Percentiles rank a stretch among this genome's conserved stretches.
These are phyloP conservation scores for Hystrix brachyura DNA, from an alignment of 2,113 vertebrate species.

Conservation along the genomic window DNA sequence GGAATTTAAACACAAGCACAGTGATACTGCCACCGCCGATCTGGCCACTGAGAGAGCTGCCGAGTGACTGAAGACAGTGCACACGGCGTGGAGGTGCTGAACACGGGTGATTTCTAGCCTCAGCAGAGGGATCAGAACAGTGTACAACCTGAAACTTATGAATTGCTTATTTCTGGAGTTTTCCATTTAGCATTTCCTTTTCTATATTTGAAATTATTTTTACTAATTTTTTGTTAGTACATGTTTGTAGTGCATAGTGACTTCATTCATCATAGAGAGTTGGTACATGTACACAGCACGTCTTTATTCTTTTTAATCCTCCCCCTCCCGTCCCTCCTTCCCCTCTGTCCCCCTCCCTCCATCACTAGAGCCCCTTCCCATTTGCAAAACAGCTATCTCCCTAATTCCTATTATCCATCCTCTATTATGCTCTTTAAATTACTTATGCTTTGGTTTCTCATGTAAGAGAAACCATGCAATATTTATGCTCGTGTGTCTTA, in stretches of 20 bases:
- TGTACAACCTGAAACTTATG: background rate
- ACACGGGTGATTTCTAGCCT: background rate
- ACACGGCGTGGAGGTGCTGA: background rate
- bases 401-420: background rate
- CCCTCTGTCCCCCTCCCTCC: background rate
- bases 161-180: background rate
- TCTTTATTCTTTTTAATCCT: background rate
- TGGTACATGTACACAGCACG: background rate
- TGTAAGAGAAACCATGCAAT: background rate
- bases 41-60: background rate
- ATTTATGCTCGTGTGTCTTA: background rate
- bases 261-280: background rate
- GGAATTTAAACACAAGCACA: no score
- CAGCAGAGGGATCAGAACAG: background rate
- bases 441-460: background rate
- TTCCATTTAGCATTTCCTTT: background rate
- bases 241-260: background rate
- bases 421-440: background rate
- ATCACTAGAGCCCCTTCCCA: background rate
- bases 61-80: fast-evolving
- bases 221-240: background rate
- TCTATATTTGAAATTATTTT: background rate
- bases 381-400: background rate
- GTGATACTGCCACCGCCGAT: no score
- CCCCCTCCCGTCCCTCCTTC: background rate